Base-by-base conservation (phyloP, 2,113 vertebrate genomes). In the Phrynosoma blainvillii region DNA sequence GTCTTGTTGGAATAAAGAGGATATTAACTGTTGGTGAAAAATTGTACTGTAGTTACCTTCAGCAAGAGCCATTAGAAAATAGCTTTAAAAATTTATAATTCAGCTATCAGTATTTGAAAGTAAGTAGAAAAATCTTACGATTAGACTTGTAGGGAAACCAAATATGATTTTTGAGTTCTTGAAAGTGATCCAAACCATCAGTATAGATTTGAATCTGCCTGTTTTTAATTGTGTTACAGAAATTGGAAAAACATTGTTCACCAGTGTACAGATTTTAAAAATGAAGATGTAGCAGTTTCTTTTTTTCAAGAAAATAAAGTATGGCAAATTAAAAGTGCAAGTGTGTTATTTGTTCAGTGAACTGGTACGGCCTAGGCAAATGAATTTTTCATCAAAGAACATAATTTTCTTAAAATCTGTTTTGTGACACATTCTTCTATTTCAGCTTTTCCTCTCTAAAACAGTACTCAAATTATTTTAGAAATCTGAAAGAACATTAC, bases 301-400 rank as follows among this genome's bases (percentile, higher is more conserved):
- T 92, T 47, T 81, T 27, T 12, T 12, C 10, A 84, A 92, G 92
- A 88, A 94, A 95, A 92, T 94, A 89, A 91, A 89, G 78, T n/a
- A 84, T 78, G 85, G 86, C 65, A 73, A 93, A 65, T 7, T 1
- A 82, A 13, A 52, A 52, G 2, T 9, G 0, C 11, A 11, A 0
- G 47, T 0, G 75, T 71, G 75, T 79, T 79, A 0, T 71, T 81
- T 86, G 16, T 91, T 81, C 86, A 90, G 13, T 70, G 52, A 87
- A 76, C 13, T 0, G 0, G 5, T 79, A 1, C 0, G 2, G 27
- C n/a, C 0, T 36, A 62, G 47, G 47, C 18, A 65, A 3, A n/a
- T 2, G 66, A 14, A 88, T 87, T 52, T 0, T 3, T 66, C 73
- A 73, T 23, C 21, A 71, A 5, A 16, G 13, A 71, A 71, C n/a